Evolutionary conservation across 2,888 invertebrate species (phyloP), one percentile per base, ranked within the genome.

Genomic region (Neocrepidodera transversa): DNA sequence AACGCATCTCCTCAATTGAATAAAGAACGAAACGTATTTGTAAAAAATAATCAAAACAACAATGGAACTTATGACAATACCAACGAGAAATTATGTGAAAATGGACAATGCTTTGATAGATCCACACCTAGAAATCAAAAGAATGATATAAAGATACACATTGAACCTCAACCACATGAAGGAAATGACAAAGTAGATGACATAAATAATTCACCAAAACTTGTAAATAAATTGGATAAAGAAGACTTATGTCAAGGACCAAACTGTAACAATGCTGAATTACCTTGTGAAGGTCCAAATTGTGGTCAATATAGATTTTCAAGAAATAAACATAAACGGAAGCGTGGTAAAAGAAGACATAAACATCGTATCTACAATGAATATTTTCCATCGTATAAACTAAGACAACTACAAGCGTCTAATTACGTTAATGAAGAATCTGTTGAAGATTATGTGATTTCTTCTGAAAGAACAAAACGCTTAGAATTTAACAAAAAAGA

Each of bases 371-470:
- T 0, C 1, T 16, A 30, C 1, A 2, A 61, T 40, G 32, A 58
- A 51, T 32, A 32, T 10, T 8, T 32, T 3, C 32, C 67, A 0
- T 42, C 62, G 0, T 65, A 57, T n/a, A 47, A 60, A 23, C 8
- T 28, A 6, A 62, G 70, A 48, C 42, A 55, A 23, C 49, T 70
- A 30, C 64, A 68, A 58, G 48, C 57, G 3, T 4, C 10, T 8
- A 59, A 68, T 13, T 68, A 66, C 11, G 56, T 62, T n/a, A 56
- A 60, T 16, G 50, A 61, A 40, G 28, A 53, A 35, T 30, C 26
- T 3, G 38, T 13, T 3, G 53, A 55, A 18, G 57, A 38, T 17
- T 14, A 30, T 8, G 20, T 23, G 36, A 32, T 23, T 32, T 42
- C 60, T 5, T 51, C 60, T 10, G 50, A 61, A 42, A 36, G 45